These are phyloP conservation scores for Nasonia oneida DNA, from an alignment of 2,888 invertebrate species.

Conservation along the genomic window DNA sequence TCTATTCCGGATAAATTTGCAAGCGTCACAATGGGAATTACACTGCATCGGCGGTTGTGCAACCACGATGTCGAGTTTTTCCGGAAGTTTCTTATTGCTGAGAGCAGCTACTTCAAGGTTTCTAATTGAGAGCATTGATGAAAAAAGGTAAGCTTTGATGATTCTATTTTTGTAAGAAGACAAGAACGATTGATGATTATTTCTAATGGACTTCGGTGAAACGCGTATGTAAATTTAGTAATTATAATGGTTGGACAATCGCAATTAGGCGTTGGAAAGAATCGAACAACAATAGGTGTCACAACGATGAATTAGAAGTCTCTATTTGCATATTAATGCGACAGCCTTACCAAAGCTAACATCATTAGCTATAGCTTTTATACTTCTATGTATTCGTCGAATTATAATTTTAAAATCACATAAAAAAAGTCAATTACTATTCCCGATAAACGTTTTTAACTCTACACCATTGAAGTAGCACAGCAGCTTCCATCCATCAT, in stretches of 20 bases:
- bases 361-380: neutral
- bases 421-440: too few relatives aligned
- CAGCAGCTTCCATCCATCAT: neutral
- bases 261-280: neutral
- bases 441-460: neutral
- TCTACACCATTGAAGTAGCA: neutral
- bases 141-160: neutral
- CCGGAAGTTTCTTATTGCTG: neutral
- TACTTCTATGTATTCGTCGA: neutral
- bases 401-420: neutral
- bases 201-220: neutral
- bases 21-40: constrained; percentile 25
- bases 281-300: neutral
- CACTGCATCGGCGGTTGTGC: constrained; percentile 3
- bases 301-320: neutral
- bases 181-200: neutral
- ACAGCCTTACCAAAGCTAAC: neutral
- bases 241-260: neutral
- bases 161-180: neutral
- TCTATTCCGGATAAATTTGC: constrained; percentile 34
- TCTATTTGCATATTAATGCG: neutral
- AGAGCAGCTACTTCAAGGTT: neutral
- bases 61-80: constrained; percentile 14
- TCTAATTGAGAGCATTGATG: neutral
- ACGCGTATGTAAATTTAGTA: neutral